phyloP scores from a whole-genome alignment of 1,140 invertebrate genomes.

The Hylyphantes graminicola region DNA sequence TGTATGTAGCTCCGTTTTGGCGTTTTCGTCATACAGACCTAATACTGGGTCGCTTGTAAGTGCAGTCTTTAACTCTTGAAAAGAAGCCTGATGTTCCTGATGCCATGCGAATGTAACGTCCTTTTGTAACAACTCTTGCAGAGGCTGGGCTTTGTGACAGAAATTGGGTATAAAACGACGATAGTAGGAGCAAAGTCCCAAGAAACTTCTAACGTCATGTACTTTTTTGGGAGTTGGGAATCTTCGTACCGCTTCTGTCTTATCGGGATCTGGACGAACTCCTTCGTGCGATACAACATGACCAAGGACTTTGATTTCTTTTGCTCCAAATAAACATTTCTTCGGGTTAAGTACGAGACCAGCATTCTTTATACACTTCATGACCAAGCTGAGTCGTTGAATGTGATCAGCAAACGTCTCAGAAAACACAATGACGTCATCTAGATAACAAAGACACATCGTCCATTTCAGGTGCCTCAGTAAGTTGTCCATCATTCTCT shows the following conservation, averaged over 20 bases:
- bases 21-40: conserved; percentile 3
- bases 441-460: conserved; percentile 40
- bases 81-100: neutral
- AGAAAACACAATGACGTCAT: conserved; percentile 51
- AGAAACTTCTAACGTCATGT: conserved; percentile 17
- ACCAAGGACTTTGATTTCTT: conserved; percentile 12
- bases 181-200: conserved; percentile 13
- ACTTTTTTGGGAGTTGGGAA: conserved; percentile 9
- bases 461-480: conserved; percentile 64
- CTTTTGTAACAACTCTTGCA: neutral
- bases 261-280: neutral
- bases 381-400: neutral
- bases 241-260: neutral
- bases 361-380: neutral
- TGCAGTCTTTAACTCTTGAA: neutral
- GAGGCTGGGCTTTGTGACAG: neutral
- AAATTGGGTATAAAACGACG: neutral
- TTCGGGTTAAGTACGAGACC: conserved; percentile 20
- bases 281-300: neutral
- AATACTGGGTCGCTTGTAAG: neutral
- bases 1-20: neutral
- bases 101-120: neutral
- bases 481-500: conserved; percentile 61
- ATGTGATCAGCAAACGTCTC: conserved; percentile 44
- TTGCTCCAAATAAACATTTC: conserved; percentile 7